phyloP scores from a whole-genome alignment of 2,888 invertebrate species.

The Zhengitettix transpicula region DNA sequence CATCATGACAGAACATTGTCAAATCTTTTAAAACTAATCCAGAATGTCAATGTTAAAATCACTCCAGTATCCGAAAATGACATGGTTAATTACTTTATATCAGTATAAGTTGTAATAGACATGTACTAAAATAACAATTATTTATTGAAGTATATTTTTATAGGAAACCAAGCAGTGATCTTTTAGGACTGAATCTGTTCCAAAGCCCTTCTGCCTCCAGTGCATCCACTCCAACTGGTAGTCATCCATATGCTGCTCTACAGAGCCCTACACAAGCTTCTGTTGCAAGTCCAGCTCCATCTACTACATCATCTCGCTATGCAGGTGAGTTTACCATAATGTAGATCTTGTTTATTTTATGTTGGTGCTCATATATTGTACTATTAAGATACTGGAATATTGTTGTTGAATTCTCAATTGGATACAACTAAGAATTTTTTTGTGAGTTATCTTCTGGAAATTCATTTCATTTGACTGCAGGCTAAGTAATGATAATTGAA shows the following conservation, averaged over 20 bases:
- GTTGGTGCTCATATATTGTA: neutral
- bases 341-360: neutral
- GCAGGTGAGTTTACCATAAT: slow-evolving; percentile 11
- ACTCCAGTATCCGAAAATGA: too few species aligned
- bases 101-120: too few species aligned
- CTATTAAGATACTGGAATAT: neutral
- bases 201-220: slow-evolving; percentile 71
- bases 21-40: too few species aligned
- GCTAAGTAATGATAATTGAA: too few species aligned
- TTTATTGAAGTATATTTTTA: neutral
- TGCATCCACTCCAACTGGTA: slow-evolving; percentile 53
- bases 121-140: too few species aligned
- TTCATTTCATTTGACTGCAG: too few species aligned
- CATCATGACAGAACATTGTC: too few species aligned
- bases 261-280: slow-evolving; percentile 41
- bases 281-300: slow-evolving; percentile 31
- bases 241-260: slow-evolving; percentile 69
- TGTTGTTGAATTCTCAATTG: too few species aligned
- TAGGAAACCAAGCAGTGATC: slow-evolving; percentile 51
- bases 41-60: too few species aligned
- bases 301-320: slow-evolving; percentile 26
- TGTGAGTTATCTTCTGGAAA: too few species aligned
- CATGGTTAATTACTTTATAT: too few species aligned
- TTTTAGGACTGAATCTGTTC: slow-evolving; percentile 59
- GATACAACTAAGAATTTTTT: too few species aligned